phyloP scores from a whole-genome alignment of 2,888 invertebrate species.

The Orthosia incerta region DNA sequence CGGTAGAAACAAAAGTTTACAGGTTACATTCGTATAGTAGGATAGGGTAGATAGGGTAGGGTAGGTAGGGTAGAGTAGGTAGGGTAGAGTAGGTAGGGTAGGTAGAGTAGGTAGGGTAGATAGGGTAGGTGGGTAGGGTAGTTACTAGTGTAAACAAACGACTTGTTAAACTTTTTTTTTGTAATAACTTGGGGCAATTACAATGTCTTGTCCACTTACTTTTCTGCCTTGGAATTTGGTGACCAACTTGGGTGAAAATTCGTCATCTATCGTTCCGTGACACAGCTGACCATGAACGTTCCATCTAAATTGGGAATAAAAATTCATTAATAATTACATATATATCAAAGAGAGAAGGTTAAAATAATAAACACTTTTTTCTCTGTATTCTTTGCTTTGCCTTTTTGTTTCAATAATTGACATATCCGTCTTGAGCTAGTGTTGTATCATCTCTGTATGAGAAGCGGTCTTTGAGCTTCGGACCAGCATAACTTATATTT shows the following conservation, averaged over 20 bases:
- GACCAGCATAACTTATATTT: too few species aligned
- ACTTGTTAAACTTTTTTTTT: not conserved
- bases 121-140: too few species aligned
- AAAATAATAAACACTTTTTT: not conserved
- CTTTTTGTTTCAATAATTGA: not conserved
- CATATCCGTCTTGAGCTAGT: not conserved
- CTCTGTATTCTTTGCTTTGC: not conserved
- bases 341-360: not conserved
- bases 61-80: too few species aligned
- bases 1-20: too few species aligned
- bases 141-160: too few species aligned
- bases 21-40: too few species aligned
- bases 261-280: conserved; percentile 95
- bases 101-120: too few species aligned
- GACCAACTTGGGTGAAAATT: conserved; percentile 84
- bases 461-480: not conserved
- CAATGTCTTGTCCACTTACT: conserved; percentile 64
- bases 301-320: conserved; percentile 91
- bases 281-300: conserved; percentile 98
- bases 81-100: too few species aligned
- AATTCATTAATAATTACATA: not conserved
- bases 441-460: not conserved
- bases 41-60: too few species aligned
- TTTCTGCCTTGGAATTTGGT: conserved; percentile 86
- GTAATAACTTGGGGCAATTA: not conserved